Percentiles rank a stretch among this genome's conserved stretches.
Conservation (phyloP, 2,888 invertebrate genomes). For the Dynastes maya region DNA sequence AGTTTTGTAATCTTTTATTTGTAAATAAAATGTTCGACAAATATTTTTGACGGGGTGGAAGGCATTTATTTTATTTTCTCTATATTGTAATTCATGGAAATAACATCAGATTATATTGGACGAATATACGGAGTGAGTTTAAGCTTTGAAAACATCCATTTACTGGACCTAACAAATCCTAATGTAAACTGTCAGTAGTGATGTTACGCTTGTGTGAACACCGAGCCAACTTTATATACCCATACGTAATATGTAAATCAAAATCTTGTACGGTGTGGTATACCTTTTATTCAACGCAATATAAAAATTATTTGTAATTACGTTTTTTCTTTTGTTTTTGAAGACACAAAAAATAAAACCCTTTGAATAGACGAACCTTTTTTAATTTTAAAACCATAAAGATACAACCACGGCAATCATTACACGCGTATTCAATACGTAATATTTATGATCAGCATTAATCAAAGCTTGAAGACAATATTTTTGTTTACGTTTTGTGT, state of each 20-base stretch:
- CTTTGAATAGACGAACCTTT: conserved; percentile 10
- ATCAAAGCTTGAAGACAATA: conserved; percentile 21
- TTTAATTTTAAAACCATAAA: conserved; percentile 11
- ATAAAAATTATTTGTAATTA: no score
- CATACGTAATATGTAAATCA: conserved; percentile 29
- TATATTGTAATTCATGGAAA: not conserved
- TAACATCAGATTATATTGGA: conserved; percentile 34
- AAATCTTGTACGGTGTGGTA: not conserved
- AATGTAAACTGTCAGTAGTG: conserved; percentile 57
- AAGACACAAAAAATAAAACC: not conserved
- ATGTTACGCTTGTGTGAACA: conserved; percentile 55
- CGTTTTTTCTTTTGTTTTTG: no score
- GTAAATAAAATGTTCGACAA: not conserved
- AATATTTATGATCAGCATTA: conserved; percentile 19
- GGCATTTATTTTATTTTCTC: not conserved
- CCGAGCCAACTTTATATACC: conserved; percentile 35
- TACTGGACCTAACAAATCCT: conserved; percentile 58
- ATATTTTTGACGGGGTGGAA: conserved; percentile 3
- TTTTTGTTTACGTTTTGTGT: conserved; percentile 24
- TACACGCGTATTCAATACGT: not conserved
- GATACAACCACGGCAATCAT: conserved; percentile 12
- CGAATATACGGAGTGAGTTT: conserved; percentile 26
- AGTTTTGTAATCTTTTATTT: not conserved
- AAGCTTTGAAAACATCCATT: conserved; percentile 49
- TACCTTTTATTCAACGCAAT: no score